Percentiles rank a stretch among this genome's conserved stretches.
Conservation (phyloP, 2,113 vertebrate genomes). For the Percina caprodes region DNA sequence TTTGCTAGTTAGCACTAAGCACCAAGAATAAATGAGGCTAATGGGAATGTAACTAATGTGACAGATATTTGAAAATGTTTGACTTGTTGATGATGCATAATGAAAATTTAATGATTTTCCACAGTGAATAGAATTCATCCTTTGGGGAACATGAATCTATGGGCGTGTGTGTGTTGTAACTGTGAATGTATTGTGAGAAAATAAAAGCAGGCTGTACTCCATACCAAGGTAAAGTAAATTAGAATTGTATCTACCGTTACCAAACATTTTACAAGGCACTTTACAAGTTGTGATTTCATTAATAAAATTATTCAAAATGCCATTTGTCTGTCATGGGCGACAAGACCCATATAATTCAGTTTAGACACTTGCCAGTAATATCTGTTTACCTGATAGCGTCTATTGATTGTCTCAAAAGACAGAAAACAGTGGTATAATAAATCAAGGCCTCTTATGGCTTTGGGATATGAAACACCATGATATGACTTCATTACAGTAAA, state of each 20-base stretch:
- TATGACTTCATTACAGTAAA: conserved; percentile 63
- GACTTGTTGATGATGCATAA: too few relatives aligned
- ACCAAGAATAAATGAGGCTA: too few relatives aligned
- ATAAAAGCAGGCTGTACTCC: background rate
- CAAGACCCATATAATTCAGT: conserved; percentile 52
- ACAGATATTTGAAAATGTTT: too few relatives aligned
- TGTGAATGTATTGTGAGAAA: background rate
- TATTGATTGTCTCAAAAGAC: conserved; percentile 66
- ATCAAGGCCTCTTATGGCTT: conserved; percentile 41
- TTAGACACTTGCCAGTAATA: conserved; percentile 67
- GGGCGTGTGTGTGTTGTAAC: too few relatives aligned
- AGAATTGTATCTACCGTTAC: background rate
- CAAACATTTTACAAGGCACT: background rate
- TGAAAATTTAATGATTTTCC: too few relatives aligned
- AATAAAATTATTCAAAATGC: conserved; percentile 39
- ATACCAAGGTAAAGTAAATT: background rate
- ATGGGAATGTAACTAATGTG: too few relatives aligned
- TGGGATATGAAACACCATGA: conserved; percentile 50
- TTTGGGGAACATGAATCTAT: too few relatives aligned
- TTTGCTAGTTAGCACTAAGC: too few relatives aligned
- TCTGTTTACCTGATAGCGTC: conserved; percentile 62
- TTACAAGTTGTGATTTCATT: conserved; percentile 15
- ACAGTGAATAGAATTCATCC: too few relatives aligned
- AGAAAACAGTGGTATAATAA: conserved; percentile 57
- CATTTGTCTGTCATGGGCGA: conserved; percentile 29